Percentiles rank a stretch among this genome's conserved stretches.
These are phyloP conservation scores for Hemiscyllium ocellatum DNA, from an alignment of 2,113 vertebrate genomes.

Conservation along the genomic window DNA sequence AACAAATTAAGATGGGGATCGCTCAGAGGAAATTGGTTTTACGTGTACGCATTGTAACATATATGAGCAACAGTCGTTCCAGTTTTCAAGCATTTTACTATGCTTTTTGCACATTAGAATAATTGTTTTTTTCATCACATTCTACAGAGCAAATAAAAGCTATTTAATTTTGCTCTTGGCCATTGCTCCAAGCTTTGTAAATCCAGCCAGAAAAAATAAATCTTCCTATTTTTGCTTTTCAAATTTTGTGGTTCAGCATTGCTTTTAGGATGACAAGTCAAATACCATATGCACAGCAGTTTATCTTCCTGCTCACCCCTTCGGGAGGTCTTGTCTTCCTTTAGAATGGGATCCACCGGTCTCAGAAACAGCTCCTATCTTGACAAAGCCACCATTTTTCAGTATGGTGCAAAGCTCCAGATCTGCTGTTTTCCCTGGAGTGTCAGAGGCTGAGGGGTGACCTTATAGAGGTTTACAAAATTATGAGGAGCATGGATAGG, in stretches of 20 bases:
- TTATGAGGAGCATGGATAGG: no score
- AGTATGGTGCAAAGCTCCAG: background rate
- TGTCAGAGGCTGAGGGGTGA: no score
- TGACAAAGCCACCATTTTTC: background rate
- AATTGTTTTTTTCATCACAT: background rate
- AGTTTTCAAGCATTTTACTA: background rate
- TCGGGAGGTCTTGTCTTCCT: background rate
- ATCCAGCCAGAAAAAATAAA: background rate
- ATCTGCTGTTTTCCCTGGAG: no score
- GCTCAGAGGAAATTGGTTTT: background rate
- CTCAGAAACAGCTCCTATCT: background rate
- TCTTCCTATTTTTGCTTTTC: background rate
- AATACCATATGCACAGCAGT: background rate
- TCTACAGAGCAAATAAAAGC: background rate
- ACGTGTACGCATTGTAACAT: background rate
- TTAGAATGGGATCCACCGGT: background rate
- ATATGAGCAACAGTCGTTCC: background rate
- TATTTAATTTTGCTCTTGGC: conserved; percentile 7
- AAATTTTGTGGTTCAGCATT: background rate
- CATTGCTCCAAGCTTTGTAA: background rate
- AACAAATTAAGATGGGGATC: background rate
- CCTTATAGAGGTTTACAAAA: no score
- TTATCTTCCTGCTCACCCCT: no score
- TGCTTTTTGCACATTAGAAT: background rate
- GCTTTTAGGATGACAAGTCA: background rate